Conservation (phyloP, 2,888 invertebrate species). For the Drosophila macrospina region DNA sequence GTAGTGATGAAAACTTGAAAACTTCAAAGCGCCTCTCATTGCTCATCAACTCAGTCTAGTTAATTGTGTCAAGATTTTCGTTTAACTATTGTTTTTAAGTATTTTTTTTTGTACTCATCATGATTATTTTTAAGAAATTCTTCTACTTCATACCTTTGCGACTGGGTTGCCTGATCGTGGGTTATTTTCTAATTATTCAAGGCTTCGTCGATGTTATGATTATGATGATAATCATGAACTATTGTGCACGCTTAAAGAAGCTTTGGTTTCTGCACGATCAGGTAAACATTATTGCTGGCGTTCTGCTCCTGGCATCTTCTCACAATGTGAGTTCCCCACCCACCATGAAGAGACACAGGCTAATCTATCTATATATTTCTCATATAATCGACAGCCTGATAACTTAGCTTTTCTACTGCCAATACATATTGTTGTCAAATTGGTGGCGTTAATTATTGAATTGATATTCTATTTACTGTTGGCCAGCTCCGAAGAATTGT, state of each 20-base stretch:
- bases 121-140: slow-evolving; percentile 39
- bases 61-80: slow-evolving; percentile 14
- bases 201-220: neutral
- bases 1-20: too few species aligned
- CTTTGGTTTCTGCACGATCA: slow-evolving; percentile 40
- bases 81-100: neutral
- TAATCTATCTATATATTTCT: neutral
- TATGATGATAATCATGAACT: accelerated
- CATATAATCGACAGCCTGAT: slow-evolving; percentile 17
- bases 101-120: neutral
- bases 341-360: neutral
- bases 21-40: too few species aligned
- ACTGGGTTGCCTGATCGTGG: slow-evolving; percentile 29
- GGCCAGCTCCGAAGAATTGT: neutral
- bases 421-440: slow-evolving; percentile 47
- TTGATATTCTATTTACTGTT: slow-evolving; percentile 43
- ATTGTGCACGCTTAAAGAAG: slow-evolving; percentile 13
- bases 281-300: slow-evolving; percentile 28
- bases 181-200: slow-evolving; percentile 1
- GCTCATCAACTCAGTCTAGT: neutral
- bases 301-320: slow-evolving; percentile 30
- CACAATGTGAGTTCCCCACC: slow-evolving; percentile 29
- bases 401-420: slow-evolving; percentile 34
- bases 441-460: slow-evolving; percentile 50
- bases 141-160: slow-evolving; percentile 30